Conservation (phyloP, 2,888 invertebrate species). For the Hetaerina titia region DNA sequence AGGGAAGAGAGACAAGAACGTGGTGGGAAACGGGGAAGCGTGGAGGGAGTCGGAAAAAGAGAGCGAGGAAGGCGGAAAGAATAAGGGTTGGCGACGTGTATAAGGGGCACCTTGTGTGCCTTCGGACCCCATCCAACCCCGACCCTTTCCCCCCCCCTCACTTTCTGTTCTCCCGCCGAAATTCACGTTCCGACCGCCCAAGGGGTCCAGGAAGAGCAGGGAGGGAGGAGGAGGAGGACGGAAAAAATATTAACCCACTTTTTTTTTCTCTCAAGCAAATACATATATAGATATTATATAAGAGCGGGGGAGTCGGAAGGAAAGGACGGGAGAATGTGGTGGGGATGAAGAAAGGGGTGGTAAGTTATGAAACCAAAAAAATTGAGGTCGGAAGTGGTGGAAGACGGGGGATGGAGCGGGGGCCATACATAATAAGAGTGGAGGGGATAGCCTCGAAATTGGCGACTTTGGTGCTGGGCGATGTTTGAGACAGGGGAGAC, state of each 20-base stretch:
- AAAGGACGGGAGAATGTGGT: not conserved
- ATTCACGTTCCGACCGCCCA: not conserved
- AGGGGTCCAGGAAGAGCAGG: not conserved
- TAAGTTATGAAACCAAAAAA: constrained; percentile 20
- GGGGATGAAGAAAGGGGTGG: not conserved
- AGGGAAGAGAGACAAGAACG: not conserved
- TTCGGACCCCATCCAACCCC: no score
- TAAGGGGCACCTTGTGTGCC: not conserved
- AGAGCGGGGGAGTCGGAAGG: no score
- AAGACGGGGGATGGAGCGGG: not conserved
- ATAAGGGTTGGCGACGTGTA: not conserved
- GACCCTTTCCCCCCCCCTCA: not conserved
- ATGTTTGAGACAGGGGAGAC: not conserved
- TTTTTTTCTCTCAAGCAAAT: not conserved
- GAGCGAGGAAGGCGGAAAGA: not conserved
- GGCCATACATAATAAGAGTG: not conserved
- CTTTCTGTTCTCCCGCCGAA: not conserved
- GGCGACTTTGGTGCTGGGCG: not conserved
- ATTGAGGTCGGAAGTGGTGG: not conserved
- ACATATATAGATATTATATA: not conserved
- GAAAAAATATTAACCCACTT: not conserved
- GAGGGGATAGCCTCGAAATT: not conserved
- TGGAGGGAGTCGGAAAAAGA: not conserved
- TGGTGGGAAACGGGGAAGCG: not conserved
- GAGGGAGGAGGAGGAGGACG: not conserved